Conservation (phyloP, 2,888 invertebrate genomes). For the Clanis bilineata region DNA sequence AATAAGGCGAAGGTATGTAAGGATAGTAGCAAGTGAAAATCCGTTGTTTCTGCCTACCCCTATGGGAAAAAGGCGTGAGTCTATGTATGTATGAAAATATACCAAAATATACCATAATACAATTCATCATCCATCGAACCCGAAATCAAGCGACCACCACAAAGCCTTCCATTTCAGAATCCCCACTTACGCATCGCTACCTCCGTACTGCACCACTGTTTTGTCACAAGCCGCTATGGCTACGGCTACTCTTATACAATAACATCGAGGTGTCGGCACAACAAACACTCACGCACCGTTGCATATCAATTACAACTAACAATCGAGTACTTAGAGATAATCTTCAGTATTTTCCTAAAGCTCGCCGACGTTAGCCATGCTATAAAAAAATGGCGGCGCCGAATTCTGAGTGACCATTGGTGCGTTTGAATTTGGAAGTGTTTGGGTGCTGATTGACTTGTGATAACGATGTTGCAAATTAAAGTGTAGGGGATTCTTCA, state of each 20-base stretch:
- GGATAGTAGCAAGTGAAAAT: no score
- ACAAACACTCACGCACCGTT: constrained; percentile 75
- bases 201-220: constrained; percentile 33
- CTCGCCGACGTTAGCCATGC: constrained; percentile 36
- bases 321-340: constrained; percentile 55
- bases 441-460: constrained; percentile 35
- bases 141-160: neutral
- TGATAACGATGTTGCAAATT: constrained; percentile 37
- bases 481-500: constrained; percentile 12
- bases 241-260: constrained; percentile 36
- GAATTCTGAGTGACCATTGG: constrained; percentile 55
- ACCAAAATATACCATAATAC: no score
- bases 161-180: neutral
- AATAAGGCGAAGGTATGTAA: no score
- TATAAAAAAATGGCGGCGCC: constrained; percentile 49
- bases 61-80: no score
- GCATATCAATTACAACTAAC: constrained; percentile 76
- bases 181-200: neutral
- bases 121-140: neutral
- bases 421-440: constrained; percentile 48
- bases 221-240: constrained; percentile 29
- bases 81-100: no score
- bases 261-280: constrained; percentile 56
- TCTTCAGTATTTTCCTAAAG: constrained; percentile 53
- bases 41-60: no score